Conservation (phyloP, 2,113 vertebrate genomes). For the Anthoscopus minutus region DNA sequence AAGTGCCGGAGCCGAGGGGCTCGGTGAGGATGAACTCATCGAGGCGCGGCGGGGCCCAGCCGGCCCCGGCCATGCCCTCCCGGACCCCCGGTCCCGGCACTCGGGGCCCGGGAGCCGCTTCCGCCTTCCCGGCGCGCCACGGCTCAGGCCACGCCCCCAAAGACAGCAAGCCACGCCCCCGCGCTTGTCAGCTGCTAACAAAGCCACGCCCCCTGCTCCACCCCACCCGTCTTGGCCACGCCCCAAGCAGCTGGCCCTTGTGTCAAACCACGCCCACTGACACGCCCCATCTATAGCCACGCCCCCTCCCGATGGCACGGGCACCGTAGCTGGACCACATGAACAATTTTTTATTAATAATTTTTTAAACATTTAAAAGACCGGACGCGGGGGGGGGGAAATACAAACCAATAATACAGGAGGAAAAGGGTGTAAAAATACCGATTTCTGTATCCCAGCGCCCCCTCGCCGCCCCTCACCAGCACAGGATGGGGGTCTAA, state of each 20-base stretch:
- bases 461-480: not conserved
- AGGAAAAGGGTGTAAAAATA: not conserved
- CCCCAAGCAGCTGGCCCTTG: no score
- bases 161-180: accelerated
- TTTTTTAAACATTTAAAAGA: not conserved
- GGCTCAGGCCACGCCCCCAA: not conserved
- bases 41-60: slow-evolving; percentile 86
- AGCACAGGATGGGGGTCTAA: not conserved
- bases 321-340: not conserved
- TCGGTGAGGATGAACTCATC: slow-evolving; percentile 90
- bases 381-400: accelerated
- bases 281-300: not conserved
- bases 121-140: not conserved
- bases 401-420: not conserved
- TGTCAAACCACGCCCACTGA: not conserved
- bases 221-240: accelerated
- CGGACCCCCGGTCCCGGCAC: not conserved
- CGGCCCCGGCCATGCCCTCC: not conserved
- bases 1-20: slow-evolving; percentile 88
- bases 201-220: accelerated
- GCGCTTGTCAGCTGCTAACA: accelerated
- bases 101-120: not conserved
- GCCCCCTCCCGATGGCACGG: not conserved
- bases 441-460: not conserved
- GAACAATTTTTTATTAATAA: not conserved